A percentile compares a stretch with the other conserved stretches of the same genome.
Conservation (phyloP, 2,113 vertebrate genomes). For the Sander lucioperca region DNA sequence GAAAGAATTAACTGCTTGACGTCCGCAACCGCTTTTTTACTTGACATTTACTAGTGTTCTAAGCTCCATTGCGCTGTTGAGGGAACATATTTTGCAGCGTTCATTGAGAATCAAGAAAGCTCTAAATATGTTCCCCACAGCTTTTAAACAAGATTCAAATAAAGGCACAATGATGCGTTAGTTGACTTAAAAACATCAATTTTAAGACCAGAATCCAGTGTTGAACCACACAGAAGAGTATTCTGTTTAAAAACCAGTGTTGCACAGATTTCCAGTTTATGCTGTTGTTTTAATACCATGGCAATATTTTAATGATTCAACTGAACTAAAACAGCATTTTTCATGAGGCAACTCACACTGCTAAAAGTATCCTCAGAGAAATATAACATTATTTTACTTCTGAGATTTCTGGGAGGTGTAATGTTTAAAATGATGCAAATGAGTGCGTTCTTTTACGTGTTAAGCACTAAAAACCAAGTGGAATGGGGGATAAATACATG, state of each 20-base stretch:
- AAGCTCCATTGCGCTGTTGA: not conserved
- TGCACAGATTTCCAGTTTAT: not conserved
- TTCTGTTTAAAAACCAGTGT: not conserved
- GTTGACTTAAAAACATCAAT: not conserved
- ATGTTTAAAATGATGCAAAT: constrained; percentile 38
- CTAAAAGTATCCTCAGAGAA: constrained; percentile 4
- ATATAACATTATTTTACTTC: constrained; percentile 9
- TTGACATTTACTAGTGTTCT: not conserved
- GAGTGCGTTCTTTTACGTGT: constrained; percentile 14
- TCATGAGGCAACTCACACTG: constrained; percentile 2
- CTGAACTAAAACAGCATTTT: constrained; percentile 26
- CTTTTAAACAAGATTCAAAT: not conserved
- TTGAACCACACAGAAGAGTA: not conserved
- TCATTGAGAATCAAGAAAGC: not conserved
- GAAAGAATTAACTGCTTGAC: not conserved
- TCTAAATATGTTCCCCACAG: not conserved
- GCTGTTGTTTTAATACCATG: constrained; percentile 5
- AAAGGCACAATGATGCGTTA: not conserved
- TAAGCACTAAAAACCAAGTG: constrained; percentile 36
- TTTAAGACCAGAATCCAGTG: not conserved
- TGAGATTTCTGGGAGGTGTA: constrained; percentile 17
- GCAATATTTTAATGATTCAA: constrained; percentile 2
- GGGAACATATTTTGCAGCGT: not conserved
- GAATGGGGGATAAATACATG: constrained; percentile 33
- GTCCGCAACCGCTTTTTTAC: not conserved